Evolutionary conservation across 2,113 vertebrate species (phyloP), one percentile per base, ranked within the genome.

Genomic region (Acinonyx jubatus): DNA sequence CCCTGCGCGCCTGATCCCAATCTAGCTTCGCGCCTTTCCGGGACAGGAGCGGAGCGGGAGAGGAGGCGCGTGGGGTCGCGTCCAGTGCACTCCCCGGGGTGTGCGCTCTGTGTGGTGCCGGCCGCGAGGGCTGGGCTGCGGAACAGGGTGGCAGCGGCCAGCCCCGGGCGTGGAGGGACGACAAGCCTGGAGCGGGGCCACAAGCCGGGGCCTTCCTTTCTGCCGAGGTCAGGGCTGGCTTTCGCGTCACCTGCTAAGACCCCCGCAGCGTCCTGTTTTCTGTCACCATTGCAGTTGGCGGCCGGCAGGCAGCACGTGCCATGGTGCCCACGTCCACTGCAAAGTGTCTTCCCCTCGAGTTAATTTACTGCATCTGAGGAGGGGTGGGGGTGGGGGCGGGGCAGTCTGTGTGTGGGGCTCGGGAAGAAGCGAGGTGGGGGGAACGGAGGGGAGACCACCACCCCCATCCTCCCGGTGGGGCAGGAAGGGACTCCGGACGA

Each of bases 161-260:
- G 97, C 91, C 97, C 97, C 89, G 95, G 87, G 80, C 84, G 93
- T 66, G 66, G 89, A 97, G 96, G 36, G 83, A 93, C 96, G 94
- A 90, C 97, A 98, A 98, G 97, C 96, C 97, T 94, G 96, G 97
- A 98, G 95, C 98, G 87, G 86, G 18, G 97, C 84, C 68, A 81
- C 87, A 97, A 97, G 98, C 97, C 86, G 95, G 98, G 98, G 97
- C 97, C 98, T 92, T 57, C 79, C 38, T 93, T 93, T 71, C 66
- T 92, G 97, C 89, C 57, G 87, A 97, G 98, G 98, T 98, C 97
- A 98, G 98, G 98, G 97, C 98, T 96, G 97, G 97, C 98, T 94
- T 93, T 90, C 93, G 96, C 84, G 97, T 91, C 98, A 97, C 98
- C 98, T 98, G 98, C 98, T 96, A 89, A 94, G 96, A 93, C 91